These are phyloP conservation scores for Doris montereyensis DNA, from an alignment of 2,888 invertebrate genomes.

Conservation along the genomic window DNA sequence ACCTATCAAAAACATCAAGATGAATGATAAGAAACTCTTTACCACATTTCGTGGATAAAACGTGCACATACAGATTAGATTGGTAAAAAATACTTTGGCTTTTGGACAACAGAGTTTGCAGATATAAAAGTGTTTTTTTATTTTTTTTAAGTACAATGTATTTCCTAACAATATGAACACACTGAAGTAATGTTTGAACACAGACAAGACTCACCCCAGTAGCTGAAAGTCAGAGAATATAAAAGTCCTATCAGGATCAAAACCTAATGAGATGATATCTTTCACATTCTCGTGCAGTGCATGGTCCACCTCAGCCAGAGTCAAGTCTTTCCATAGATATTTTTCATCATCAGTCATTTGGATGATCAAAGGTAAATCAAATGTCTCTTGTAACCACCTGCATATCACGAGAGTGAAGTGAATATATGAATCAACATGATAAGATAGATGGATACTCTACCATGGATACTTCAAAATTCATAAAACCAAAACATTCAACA, in stretches of 20 bases:
- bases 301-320: constrained; percentile 86
- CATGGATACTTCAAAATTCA: too few relatives aligned
- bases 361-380: constrained; percentile 94
- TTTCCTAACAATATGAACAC: not conserved
- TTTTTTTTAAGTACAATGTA: not conserved
- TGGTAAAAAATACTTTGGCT: not conserved
- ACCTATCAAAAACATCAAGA: too few relatives aligned
- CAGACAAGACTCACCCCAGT: constrained; percentile 87
- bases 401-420: not conserved
- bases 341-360: constrained; percentile 99
- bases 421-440: too few relatives aligned
- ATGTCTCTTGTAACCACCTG: constrained; percentile 96
- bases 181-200: not conserved
- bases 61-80: too few relatives aligned
- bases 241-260: constrained; percentile 93
- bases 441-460: too few relatives aligned
- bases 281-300: constrained; percentile 93
- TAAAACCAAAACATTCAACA: too few relatives aligned
- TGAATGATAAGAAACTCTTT: too few relatives aligned
- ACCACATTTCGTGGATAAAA: too few relatives aligned
- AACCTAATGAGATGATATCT: constrained; percentile 98
- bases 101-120: not conserved
- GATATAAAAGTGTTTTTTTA: not conserved
- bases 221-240: constrained; percentile 96
- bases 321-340: constrained; percentile 94